Base-by-base conservation (phyloP, 2,113 vertebrate genomes). In the Platichthys stellatus region DNA sequence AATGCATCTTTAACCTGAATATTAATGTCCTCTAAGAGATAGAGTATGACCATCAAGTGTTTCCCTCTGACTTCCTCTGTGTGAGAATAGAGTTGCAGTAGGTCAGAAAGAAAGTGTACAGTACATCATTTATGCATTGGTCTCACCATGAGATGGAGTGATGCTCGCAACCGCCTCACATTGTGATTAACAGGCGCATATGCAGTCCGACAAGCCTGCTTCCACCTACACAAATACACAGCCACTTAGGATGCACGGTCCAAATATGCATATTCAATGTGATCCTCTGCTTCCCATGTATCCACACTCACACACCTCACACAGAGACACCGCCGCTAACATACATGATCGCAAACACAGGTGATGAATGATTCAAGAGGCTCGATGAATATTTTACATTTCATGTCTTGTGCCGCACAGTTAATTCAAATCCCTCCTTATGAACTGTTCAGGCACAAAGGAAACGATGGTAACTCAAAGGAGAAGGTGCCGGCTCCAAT, bases 71-170 rank as follows among this genome's bases (percentile, higher is more conserved):
- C 11, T 9, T 60, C 23, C 20, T 63, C 9, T 62, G 21, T 63
- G 23, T 38, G 18, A 59, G 23, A 8, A 14, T 12, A 54, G 40
- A 18, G 3, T 40, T 40, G 38, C 38, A 40, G 38, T 26, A n/a
- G 38, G 54, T 40, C 26, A 62, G 23, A 45, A 56, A 57, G 13
- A 56, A 15, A 47, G 9, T 14, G 66, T 60, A 64, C 64, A 70
- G 21, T n/a, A 51, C 3, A 61, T 85, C 28, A 77, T 86, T 83
- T 35, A 86, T 87, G 66, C 72, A 87, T 0, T 20, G 10, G 2
- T 70, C 60, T 60, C 54, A 65, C 51, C 5, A 47, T 63, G 23
- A 77, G 66, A 87, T 13, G 1, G 67, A 80, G 23, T 35, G 56
- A 68, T 40, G 72, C 80, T 71, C 53, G 73, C 53, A 40, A 13